Conservation (phyloP, 2,888 invertebrate genomes). For the Belgica antarctica region DNA sequence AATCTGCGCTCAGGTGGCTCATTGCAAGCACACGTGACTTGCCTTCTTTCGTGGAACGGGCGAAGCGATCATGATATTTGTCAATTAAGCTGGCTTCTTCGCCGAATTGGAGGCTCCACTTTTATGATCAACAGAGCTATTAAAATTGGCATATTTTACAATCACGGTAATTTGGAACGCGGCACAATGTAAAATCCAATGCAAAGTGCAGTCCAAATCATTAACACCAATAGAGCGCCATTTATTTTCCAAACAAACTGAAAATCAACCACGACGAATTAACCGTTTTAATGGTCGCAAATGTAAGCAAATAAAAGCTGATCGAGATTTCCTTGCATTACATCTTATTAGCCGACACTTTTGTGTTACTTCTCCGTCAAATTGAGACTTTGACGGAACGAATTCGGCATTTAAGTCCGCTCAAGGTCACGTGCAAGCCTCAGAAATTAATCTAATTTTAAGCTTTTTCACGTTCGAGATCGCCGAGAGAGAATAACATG, state of each 20-base stretch:
- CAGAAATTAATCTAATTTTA: neutral
- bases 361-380: neutral
- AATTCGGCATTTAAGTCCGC: neutral
- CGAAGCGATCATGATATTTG: constrained; percentile 27
- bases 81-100: no score
- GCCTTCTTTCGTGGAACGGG: neutral
- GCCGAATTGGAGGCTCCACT: no score
- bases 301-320: neutral
- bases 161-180: no score
- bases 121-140: neutral
- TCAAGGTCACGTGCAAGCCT: neutral
- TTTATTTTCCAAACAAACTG: neutral
- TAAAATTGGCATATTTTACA: no score
- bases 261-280: no score
- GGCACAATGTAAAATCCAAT: no score
- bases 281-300: neutral
- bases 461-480: neutral
- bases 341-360: neutral
- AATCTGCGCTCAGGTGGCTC: neutral
- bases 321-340: neutral
- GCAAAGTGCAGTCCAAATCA: no score
- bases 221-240: no score
- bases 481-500: neutral
- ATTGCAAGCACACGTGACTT: neutral
- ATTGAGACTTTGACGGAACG: neutral